These are phyloP conservation scores for Bradypodion pumilum DNA, from an alignment of 2,797 vertebrate species.

Conservation along the genomic window DNA sequence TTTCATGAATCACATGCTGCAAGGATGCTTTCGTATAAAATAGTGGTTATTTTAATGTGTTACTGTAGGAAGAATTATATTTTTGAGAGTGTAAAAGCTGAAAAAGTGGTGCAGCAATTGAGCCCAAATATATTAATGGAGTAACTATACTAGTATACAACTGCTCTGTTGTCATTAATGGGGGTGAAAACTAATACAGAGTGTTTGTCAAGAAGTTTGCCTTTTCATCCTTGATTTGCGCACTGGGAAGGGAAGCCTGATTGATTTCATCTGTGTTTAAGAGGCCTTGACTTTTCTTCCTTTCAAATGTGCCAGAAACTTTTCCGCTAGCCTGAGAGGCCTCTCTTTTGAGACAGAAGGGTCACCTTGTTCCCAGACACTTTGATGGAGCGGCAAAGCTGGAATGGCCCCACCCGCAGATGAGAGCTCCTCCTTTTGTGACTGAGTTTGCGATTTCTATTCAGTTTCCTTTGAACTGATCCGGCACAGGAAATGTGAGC, in stretches of 20 bases:
- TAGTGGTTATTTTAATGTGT: neutral
- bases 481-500: neutral
- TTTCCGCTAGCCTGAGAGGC: neutral
- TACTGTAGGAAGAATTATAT: neutral
- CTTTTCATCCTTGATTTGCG: neutral
- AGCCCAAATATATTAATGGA: neutral
- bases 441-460: neutral
- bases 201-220: neutral
- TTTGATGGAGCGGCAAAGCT: conserved; percentile 13
- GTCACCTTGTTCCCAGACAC: conserved; percentile 20
- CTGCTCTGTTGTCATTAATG: neutral
- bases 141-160: neutral
- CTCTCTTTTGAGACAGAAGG: conserved; percentile 5
- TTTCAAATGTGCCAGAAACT: conserved; percentile 13
- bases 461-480: conserved; percentile 3
- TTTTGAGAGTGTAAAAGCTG: neutral
- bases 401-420: conserved; percentile 4
- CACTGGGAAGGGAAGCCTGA: neutral
- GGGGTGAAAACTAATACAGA: neutral
- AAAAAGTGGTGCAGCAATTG: neutral
- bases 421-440: neutral
- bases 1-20: neutral
- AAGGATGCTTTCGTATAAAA: neutral
- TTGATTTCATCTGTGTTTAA: neutral
- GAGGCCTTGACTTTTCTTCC: neutral